Base-by-base conservation (phyloP, 2,797 vertebrate species). In the Salmo trutta region DNA sequence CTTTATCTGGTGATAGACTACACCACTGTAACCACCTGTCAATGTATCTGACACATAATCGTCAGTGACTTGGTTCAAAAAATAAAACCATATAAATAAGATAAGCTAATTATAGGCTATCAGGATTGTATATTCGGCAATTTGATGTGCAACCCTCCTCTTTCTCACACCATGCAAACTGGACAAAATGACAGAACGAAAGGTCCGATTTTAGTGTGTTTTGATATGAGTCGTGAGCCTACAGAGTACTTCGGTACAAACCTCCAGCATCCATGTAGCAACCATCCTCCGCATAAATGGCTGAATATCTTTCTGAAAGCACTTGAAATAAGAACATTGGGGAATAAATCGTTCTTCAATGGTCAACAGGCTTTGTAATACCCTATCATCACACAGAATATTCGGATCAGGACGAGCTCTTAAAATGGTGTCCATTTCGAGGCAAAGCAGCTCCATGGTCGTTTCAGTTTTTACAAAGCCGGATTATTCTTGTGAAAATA, bases 261-360 rank as follows among this genome's bases (percentile, higher is more conserved):
- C 97, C 97, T 98, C 97, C 85, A 99, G 93, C 97, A 99, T 99
- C 97, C 97, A 99, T 88, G 96, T 97, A 10, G 97, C 96, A 79
- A 99, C 95, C 95, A 98, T 97, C 93, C 96, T 95, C 92, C 97
- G 93, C 97, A 98, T 98, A 90, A 96, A 96, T 67, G 97, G 97
- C 87, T 97, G 95, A 77, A 99, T 96, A 83, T 98, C 97, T 90
- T 95, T 96, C 94, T 98, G 97, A 79, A 98, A 94, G 88, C 92
- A 93, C 86, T 97, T 96, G 92, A 99, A 99, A 93, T 98, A 98
- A 75, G 96, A 96, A 91, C 95, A 94, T 17, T 95, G 96, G 5
- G 97, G 97, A 70, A 97, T 92, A 91, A 97, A 98, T 75, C 94
- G 93, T 91, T 98, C 97, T 91, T 99, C 97, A 77, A 98, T 93